These are phyloP conservation scores for Acrossocheilus fasciatus DNA, from an alignment of 2,797 vertebrate species.

Conservation along the genomic window DNA sequence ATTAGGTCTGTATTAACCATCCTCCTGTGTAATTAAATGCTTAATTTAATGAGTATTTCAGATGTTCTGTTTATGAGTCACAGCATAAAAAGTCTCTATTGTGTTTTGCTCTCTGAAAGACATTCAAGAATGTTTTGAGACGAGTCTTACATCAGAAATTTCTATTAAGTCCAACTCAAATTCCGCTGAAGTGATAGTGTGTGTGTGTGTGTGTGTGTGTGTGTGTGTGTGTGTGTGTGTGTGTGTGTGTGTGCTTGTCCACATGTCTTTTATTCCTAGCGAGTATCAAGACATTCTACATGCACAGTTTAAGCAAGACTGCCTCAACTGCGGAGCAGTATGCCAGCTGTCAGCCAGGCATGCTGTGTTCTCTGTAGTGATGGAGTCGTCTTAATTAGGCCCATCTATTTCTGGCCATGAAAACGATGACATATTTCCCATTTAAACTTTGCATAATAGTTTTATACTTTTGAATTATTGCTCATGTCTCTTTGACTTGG, in stretches of 20 bases:
- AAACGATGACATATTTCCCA: constrained; percentile 22
- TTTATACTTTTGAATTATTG: constrained; percentile 23
- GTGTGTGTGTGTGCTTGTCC: not conserved
- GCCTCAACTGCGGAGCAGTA: constrained; percentile 50
- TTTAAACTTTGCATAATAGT: constrained; percentile 25
- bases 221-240: too few species aligned
- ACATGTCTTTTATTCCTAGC: constrained; percentile 24
- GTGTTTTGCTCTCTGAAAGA: not conserved
- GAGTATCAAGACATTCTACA: constrained; percentile 27
- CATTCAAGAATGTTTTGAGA: not conserved
- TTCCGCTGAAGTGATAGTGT: not conserved
- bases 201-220: constrained; percentile 6
- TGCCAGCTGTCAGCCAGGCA: constrained; percentile 51
- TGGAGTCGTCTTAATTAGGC: constrained; percentile 47
- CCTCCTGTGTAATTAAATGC: not conserved
- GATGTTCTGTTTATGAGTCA: constrained; percentile 6
- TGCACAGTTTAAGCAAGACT: constrained; percentile 51
- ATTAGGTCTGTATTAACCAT: not conserved
- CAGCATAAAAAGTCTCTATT: constrained; percentile 9
- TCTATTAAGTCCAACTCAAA: not conserved
- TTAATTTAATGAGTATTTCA: constrained; percentile 15
- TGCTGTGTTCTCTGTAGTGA: constrained; percentile 46
- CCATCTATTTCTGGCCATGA: constrained; percentile 45
- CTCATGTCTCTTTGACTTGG: not conserved
- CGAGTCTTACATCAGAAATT: constrained; percentile 18